These are phyloP conservation scores for Epizoanthus illoricatus DNA, from an alignment of 92 coral and sea anemone species.

Conservation along the genomic window DNA sequence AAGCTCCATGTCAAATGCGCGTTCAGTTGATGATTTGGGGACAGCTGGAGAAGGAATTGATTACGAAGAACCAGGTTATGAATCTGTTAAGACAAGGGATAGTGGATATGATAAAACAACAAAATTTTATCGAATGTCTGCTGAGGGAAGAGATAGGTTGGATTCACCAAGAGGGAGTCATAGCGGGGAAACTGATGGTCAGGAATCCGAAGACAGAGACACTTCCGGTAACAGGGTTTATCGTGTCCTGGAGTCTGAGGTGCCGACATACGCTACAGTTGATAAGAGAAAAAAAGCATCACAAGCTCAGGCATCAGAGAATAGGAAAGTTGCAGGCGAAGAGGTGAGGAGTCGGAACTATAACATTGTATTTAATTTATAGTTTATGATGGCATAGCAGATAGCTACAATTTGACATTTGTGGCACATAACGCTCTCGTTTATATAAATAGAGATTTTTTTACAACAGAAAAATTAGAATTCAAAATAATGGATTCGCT, in stretches of 20 bases:
- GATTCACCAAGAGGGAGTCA: conserved; percentile 16
- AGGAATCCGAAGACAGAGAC: neutral
- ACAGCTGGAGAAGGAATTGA: conserved; percentile 30
- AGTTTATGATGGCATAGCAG: too few species aligned
- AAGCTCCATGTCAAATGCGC: neutral
- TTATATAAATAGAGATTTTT: neutral
- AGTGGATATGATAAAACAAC: conserved; percentile 63
- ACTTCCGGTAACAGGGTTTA: conserved; percentile 45
- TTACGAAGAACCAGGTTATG: conserved; percentile 62
- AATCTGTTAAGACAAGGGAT: conserved; percentile 47
- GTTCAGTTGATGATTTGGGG: neutral
- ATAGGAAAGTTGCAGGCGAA: conserved; percentile 33
- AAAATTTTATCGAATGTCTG: conserved; percentile 46
- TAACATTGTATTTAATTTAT: too few species aligned
- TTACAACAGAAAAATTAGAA: neutral
- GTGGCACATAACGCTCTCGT: too few species aligned
- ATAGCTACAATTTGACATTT: too few species aligned
- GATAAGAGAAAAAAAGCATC: conserved; percentile 66
- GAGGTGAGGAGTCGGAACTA: conserved; percentile 5
- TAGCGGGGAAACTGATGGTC: conserved; percentile 31
- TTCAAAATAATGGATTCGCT: too few species aligned
- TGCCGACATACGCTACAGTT: conserved; percentile 72
- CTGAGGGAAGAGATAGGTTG: conserved; percentile 13
- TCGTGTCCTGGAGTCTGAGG: conserved; percentile 56
- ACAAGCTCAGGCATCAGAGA: conserved; percentile 3